Evolutionary conservation across 2,113 vertebrate species (phyloP), one percentile per base, ranked within the genome.

Genomic region (Scomber japonicus): DNA sequence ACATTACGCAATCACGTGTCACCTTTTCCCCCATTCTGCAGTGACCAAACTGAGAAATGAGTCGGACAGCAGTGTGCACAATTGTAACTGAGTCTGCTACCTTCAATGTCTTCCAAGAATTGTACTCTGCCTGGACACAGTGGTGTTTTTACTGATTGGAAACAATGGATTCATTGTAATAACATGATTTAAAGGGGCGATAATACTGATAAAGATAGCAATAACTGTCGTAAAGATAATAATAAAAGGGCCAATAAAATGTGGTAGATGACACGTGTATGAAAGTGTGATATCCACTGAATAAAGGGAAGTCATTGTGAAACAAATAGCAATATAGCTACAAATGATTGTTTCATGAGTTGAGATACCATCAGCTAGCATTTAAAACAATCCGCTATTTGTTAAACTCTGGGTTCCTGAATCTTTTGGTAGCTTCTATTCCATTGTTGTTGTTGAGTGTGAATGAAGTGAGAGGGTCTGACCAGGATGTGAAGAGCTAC

Each of bases 401-500:
- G 59, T 46, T 30, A 12, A 54, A 44, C 21, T 53, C 11, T 2
- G 5, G 67, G 60, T 12, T 72, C 27, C 66, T 55, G 35, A 72
- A 49, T 31, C 17, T 4, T 40, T 71, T 61, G 17, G 24, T 54
- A 27, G 51, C 35, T 59, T 49, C 46, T 31, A 30, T 17, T 62
- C 31, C 12, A 0, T 48, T 45, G 60, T 56, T 35, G n/a, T 68
- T 21, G 35, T 49, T 68, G 9, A 79, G 50, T 19, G 71, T 86
- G 68, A 86, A 82, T 71, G 48, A 49, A 72, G 15, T 55, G 56
- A 71, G 64, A 3, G 55, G 16, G 30, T 59, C 30, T 69, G 66
- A 82, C 21, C 65, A 81, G 61, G 75, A 64, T 71, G 71, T 63
- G 63, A 81, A 53, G 45, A 82, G 66, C 62, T 83, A 48, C 71